phyloP scores from a whole-genome alignment of 2,113 vertebrate genomes.

The Leucopternis melanops region DNA sequence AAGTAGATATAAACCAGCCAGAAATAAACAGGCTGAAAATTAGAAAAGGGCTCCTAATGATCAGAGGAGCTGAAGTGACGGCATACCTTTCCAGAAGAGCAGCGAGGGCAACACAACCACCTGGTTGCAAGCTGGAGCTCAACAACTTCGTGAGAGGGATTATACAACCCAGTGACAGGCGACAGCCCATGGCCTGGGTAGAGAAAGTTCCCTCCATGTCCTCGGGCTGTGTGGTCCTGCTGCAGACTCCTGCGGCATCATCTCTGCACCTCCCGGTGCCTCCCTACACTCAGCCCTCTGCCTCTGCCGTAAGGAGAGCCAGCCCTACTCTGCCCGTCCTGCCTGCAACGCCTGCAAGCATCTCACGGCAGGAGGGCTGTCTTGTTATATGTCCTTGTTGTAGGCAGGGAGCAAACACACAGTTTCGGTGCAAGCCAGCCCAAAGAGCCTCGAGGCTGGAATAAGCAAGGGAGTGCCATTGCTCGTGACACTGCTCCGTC shows the following conservation, averaged over 20 bases:
- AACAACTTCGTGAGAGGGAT: neutral
- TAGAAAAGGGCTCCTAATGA: neutral
- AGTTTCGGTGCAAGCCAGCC: neutral
- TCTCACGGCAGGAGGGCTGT: neutral
- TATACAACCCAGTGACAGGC: neutral
- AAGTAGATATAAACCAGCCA: constrained; percentile 4
- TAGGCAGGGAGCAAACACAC: neutral
- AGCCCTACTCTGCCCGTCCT: neutral
- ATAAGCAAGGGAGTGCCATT: neutral
- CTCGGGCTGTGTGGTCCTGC: neutral
- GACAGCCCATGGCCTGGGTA: neutral
- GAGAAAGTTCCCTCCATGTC: neutral
- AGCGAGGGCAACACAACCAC: neutral
- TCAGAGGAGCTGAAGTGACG: neutral
- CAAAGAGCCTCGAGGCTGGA: neutral
- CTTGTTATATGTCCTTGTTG: neutral
- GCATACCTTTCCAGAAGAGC: neutral
- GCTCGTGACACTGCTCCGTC: neutral
- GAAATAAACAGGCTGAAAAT: constrained; percentile 39
- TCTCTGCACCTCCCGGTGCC: too few relatives aligned
- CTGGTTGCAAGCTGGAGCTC: neutral
- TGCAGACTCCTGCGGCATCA: accelerated
- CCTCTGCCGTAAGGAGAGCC: accelerated
- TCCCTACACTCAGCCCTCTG: neutral
- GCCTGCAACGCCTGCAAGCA: neutral